These are phyloP conservation scores for Phalacrocorax carbo DNA, from an alignment of 2,113 vertebrate species.

Conservation along the genomic window DNA sequence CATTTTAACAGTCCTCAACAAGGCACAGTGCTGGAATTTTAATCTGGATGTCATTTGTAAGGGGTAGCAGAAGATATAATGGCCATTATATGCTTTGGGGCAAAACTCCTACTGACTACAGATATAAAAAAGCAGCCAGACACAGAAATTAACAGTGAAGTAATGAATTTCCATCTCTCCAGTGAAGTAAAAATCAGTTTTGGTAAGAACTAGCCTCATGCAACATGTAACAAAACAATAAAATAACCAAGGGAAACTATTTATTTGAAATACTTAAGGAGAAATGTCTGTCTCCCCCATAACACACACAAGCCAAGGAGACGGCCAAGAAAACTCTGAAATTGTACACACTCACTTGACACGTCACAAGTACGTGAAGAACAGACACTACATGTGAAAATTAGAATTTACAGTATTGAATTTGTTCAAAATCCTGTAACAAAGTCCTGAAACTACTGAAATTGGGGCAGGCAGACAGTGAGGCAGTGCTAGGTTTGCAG, in stretches of 20 bases:
- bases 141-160: not conserved
- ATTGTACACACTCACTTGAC: not conserved
- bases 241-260: not conserved
- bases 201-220: not conserved
- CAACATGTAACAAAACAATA: not conserved
- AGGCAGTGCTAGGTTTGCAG: not conserved
- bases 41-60: not conserved
- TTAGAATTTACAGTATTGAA: not conserved
- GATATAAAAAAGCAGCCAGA: not conserved
- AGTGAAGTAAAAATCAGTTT: not conserved
- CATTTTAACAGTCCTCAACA: not conserved
- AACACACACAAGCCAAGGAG: not conserved
- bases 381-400: not conserved
- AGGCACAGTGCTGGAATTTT: not conserved
- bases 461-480: rapidly evolving
- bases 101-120: not conserved
- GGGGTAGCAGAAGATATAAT: not conserved
- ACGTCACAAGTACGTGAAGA: not conserved
- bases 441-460: not conserved
- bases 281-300: not conserved
- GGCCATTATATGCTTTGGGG: not conserved
- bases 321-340: not conserved
- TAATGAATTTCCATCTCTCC: not conserved
- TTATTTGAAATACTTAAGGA: not conserved
- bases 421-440: not conserved